phyloP scores from a whole-genome alignment of 2,888 invertebrate species.

The Idaea biselata region DNA sequence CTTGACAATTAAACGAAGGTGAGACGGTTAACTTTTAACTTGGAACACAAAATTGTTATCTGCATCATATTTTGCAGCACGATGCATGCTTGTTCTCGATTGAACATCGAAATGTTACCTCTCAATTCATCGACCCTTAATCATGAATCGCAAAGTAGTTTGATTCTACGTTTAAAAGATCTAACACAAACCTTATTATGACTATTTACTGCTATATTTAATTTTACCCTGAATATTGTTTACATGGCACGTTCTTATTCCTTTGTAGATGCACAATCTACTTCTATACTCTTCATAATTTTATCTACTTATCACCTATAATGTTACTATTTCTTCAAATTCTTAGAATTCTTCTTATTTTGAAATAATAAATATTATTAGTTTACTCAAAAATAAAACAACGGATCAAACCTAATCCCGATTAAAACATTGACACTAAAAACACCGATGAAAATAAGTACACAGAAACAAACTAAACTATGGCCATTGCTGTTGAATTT shows the following conservation, averaged over 20 bases:
- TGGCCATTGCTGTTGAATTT: neutral
- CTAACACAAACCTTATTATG: neutral
- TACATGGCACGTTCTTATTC: slow-evolving; percentile 17
- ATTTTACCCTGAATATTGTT: neutral
- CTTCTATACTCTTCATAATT: neutral
- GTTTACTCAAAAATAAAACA: neutral
- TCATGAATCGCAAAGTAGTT: neutral
- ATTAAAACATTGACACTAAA: neutral
- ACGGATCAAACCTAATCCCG: neutral
- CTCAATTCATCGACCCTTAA: neutral
- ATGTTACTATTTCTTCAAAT: too few relatives aligned
- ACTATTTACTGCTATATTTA: neutral
- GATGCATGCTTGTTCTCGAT: slow-evolving; percentile 48
- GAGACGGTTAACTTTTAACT: slow-evolving; percentile 41
- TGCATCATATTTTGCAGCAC: slow-evolving; percentile 39
- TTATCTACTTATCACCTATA: neutral
- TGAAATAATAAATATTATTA: neutral
- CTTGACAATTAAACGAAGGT: slow-evolving; percentile 59
- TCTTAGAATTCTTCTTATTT: neutral
- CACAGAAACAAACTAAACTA: neutral
- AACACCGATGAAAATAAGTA: neutral
- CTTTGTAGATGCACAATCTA: slow-evolving; percentile 10
- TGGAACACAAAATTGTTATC: slow-evolving; percentile 15
- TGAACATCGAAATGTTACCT: slow-evolving; percentile 17
- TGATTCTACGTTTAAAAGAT: neutral